phyloP scores from a whole-genome alignment of 2,888 invertebrate species.

The Hoplodrina ambigua region DNA sequence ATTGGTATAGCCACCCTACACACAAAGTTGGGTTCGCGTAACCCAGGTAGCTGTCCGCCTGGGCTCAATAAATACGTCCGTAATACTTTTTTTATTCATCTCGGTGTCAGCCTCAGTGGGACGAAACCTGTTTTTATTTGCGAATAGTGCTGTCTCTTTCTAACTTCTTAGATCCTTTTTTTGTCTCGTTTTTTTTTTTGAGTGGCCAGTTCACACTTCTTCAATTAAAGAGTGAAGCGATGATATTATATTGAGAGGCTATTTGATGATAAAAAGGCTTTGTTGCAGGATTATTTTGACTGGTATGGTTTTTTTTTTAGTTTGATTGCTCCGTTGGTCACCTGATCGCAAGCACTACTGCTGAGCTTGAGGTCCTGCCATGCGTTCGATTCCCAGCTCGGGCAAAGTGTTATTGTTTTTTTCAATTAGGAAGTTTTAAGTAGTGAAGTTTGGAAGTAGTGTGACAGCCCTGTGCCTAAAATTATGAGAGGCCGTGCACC shows the following conservation, averaged over 20 bases:
- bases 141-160: conserved; percentile 66
- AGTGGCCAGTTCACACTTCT: conserved; percentile 63
- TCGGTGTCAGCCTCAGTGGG: conserved; percentile 60
- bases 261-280: conserved; percentile 24
- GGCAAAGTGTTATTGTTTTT: no score
- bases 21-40: conserved; percentile 68
- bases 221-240: conserved; percentile 47
- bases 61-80: conserved; percentile 66
- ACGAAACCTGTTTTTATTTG: conserved; percentile 76
- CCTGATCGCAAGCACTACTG: no score
- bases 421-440: no score
- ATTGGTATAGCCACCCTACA: conserved; percentile 60
- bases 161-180: conserved; percentile 62
- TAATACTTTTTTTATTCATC: conserved; percentile 54
- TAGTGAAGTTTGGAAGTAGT: no score
- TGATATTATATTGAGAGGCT: conserved; percentile 32
- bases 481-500: no score
- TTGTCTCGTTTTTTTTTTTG: conserved; percentile 40
- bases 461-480: no score
- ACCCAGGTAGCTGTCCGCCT: conserved; percentile 74
- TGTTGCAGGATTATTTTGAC: conserved; percentile 6
- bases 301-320: background rate
- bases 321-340: background rate
- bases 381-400: no score
- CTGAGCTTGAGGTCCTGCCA: no score